A percentile compares a stretch with the other conserved stretches of the same genome.
phyloP scores from a whole-genome alignment of 2,888 invertebrate species.

The Cantharis nigra region DNA sequence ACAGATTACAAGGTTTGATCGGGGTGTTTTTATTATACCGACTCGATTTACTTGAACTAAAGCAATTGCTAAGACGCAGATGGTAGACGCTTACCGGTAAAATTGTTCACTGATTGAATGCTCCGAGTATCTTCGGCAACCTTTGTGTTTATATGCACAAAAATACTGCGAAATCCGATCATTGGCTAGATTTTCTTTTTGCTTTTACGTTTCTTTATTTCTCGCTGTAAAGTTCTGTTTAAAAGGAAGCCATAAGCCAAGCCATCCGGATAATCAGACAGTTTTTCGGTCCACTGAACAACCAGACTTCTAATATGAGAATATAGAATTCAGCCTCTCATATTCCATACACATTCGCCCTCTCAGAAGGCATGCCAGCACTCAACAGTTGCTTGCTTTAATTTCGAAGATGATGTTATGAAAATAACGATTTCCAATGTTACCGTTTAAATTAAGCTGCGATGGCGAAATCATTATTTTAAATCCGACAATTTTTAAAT shows the following conservation, averaged over 20 bases:
- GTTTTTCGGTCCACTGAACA: conserved; percentile 27
- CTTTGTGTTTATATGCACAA: conserved; percentile 27
- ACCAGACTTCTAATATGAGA: conserved; percentile 24
- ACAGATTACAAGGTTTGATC: conserved; percentile 36
- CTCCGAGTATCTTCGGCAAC: conserved; percentile 20
- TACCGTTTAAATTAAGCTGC: background rate
- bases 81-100: conserved; percentile 21
- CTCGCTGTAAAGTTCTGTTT: conserved; percentile 19
- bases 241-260: conserved; percentile 25
- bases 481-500: conserved; percentile 1
- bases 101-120: conserved; percentile 31
- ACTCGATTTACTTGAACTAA: conserved; percentile 27
- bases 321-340: conserved; percentile 26
- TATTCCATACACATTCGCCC: conserved; percentile 9
- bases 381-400: background rate
- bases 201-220: conserved; percentile 19
- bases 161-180: conserved; percentile 23
- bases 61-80: conserved; percentile 31
- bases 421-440: background rate
- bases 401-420: background rate
- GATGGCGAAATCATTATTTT: background rate
- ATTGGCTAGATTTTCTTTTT: conserved; percentile 17
- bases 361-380: background rate
- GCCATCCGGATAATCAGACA: conserved; percentile 27
- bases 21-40: conserved; percentile 34